Evolutionary conservation across 2,113 vertebrate genomes (phyloP).

Genomic region (Gallinago jamesoni): DNA sequence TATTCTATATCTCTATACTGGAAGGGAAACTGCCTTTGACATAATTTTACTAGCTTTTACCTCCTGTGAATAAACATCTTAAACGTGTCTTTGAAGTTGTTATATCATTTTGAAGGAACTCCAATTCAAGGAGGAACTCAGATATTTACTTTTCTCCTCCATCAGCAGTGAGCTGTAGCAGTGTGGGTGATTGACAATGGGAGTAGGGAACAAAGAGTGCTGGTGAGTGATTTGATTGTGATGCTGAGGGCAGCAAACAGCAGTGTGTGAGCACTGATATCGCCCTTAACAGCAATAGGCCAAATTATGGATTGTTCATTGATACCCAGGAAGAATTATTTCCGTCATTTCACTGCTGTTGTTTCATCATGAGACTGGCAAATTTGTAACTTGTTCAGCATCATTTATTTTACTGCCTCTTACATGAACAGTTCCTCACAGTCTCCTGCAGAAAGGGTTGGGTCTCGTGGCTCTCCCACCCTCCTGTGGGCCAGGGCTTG

Average conservation of each 20-base stretch:
- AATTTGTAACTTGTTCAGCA: not conserved
- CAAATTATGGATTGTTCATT: not conserved
- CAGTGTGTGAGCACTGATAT: fast-evolving
- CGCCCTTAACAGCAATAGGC: not conserved
- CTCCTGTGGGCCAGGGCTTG: fast-evolving
- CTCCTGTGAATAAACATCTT: not conserved
- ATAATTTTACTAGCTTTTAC: not conserved
- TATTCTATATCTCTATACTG: not conserved
- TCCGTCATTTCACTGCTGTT: not conserved
- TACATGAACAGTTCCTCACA: not conserved
- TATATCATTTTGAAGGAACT: not conserved
- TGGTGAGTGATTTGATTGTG: not conserved
- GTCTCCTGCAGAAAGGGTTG: not conserved
- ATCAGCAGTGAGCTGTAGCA: not conserved
- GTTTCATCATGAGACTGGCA: not conserved
- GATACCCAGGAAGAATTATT: not conserved
- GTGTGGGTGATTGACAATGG: not conserved
- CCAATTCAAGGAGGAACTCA: fast-evolving
- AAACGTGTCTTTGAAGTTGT: not conserved
- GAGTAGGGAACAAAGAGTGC: not conserved
- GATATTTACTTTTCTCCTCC: not conserved
- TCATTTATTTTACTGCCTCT: not conserved
- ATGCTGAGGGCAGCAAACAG: not conserved
- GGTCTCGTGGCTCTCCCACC: not conserved
- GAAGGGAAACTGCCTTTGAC: not conserved